Percentiles rank a stretch among this genome's conserved stretches.
These are phyloP conservation scores for Athene cunicularia DNA, from an alignment of 2,113 vertebrate genomes.

Conservation along the genomic window DNA sequence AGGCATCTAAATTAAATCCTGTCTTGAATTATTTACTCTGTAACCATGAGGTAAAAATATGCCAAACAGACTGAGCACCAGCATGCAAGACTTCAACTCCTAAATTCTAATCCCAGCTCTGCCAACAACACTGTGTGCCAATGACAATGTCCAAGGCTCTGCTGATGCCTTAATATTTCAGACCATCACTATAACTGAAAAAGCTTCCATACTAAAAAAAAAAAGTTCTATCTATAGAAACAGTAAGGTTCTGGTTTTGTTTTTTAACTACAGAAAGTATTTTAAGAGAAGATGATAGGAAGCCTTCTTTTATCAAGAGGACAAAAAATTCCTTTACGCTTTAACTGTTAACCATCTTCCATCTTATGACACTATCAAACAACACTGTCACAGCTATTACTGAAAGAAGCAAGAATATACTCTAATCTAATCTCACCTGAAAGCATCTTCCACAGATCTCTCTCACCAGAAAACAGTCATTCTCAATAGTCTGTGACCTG, in stretches of 20 bases:
- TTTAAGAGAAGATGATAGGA: background rate
- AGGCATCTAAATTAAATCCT: conserved; percentile 4
- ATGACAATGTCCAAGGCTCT: background rate
- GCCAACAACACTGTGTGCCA: background rate
- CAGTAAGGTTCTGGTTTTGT: accelerated
- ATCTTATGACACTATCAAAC: background rate
- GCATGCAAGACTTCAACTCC: background rate
- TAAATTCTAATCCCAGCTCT: background rate
- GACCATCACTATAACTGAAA: background rate
- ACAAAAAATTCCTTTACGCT: background rate
- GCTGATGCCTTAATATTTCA: background rate
- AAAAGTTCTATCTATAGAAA: background rate
- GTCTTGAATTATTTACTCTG: background rate
- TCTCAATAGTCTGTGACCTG: background rate
- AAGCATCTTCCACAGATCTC: background rate
- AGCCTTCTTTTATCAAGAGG: background rate
- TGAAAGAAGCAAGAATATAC: background rate
- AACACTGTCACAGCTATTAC: background rate
- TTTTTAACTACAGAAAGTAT: background rate
- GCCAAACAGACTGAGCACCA: background rate
- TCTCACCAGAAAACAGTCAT: background rate
- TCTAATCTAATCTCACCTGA: background rate
- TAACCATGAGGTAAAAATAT: background rate
- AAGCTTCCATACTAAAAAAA: background rate
- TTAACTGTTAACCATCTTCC: background rate